Evolutionary conservation across 2,888 invertebrate genomes (phyloP).

Genomic region (Bombylius discolor): DNA sequence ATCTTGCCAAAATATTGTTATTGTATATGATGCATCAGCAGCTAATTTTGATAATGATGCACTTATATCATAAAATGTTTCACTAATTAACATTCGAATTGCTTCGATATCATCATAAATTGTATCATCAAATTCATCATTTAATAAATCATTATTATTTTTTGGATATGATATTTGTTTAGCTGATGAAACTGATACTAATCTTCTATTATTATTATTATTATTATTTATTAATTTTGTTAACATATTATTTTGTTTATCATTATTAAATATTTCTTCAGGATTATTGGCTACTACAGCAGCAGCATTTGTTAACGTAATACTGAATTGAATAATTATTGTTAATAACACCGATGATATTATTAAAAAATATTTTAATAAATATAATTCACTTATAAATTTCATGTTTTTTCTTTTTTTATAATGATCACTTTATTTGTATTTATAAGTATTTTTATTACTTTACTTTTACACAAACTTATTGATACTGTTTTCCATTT

Average conservation of each 20-base stretch:
- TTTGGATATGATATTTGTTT: neutral
- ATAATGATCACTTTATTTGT: too few species aligned
- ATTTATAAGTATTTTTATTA: too few species aligned
- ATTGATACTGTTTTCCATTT: neutral
- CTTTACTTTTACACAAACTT: neutral
- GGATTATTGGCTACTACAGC: too few species aligned
- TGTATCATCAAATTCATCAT: neutral
- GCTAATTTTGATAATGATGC: neutral
- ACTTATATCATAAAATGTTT: conserved; percentile 1
- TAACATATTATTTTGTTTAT: too few species aligned
- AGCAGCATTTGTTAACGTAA: too few species aligned
- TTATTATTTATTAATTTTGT: neutral
- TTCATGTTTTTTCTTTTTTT: too few species aligned
- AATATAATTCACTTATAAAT: too few species aligned
- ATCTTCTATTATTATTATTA: neutral
- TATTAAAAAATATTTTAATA: too few species aligned
- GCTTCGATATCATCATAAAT: neutral
- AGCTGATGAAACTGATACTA: too few species aligned
- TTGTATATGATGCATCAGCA: neutral
- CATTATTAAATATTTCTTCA: too few species aligned
- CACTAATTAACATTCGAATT: neutral
- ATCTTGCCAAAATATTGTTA: neutral
- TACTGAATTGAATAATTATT: too few species aligned
- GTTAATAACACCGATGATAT: too few species aligned
- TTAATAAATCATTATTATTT: neutral